Evolutionary conservation across 2,888 invertebrate genomes (phyloP), one percentile per base, ranked within the genome.

Genomic region (Plagiodera versicolora): DNA sequence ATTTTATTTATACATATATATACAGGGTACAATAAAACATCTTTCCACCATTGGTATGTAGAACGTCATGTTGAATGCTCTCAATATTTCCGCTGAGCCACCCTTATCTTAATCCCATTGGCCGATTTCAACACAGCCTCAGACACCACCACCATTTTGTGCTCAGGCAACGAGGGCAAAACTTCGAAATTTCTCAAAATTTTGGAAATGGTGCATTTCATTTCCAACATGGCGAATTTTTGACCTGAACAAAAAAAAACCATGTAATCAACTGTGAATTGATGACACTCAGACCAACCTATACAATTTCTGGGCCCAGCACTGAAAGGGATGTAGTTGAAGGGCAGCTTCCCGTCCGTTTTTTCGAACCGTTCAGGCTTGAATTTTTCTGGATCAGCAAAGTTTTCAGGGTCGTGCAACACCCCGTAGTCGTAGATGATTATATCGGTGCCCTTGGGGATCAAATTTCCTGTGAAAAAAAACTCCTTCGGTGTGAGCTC

Each of bases 161-260:
- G 66, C 46, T 65, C 57, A 20, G 70, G 70, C 2, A 20, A 48
- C 1, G 68, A 48, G 14, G 70, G 67, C 9, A 54, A 18, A 14
- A 76, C 30, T 61, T 80, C 75, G 67, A 83, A 86, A 45, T 79
- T 76, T 55, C 83, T 81, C 9, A 86, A 70, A 4, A 86, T 70
- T 68, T 83, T 83, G 0, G 85, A 83, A 1, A 86, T 60, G 0
- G 80, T 76, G 0, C 82, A 79, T 74, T 86, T 86, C 67, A 86
- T 75, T 73, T 86, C 85, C 71, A 85, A 72, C 75, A 84, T 79
- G 46, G 79, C 83, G 74, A 79, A 81, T 71, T 81, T 83, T 72
- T 83, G 83, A 53, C 82, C 82, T 72, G 20, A 47, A 56, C 53
- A 48, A 9, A 51, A 1, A 6, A 16, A 44, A 17, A 11, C n/a